phyloP scores from a whole-genome alignment of 2,888 invertebrate genomes.

The Parnassius mnemosyne region DNA sequence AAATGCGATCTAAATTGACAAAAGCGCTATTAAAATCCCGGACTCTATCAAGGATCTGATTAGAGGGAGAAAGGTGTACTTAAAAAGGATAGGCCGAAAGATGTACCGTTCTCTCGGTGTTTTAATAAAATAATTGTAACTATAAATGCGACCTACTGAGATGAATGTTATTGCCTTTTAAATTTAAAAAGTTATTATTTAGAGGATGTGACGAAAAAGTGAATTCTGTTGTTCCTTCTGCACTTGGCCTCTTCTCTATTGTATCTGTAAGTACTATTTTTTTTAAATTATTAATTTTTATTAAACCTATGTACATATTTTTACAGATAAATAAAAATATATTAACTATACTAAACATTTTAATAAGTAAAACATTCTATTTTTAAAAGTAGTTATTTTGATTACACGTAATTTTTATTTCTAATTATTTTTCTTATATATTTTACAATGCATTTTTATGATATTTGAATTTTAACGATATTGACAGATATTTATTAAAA shows the following conservation, averaged over 20 bases:
- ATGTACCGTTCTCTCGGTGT: conserved; percentile 29
- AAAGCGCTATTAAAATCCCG: conserved; percentile 32
- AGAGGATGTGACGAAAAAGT: conserved; percentile 15
- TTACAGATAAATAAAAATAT: background rate
- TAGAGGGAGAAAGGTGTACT: conserved; percentile 38
- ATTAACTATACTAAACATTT: too few species aligned
- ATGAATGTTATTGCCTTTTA: conserved; percentile 10
- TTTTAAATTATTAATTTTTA: background rate
- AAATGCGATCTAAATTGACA: conserved; percentile 35
- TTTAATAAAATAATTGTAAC: conserved; percentile 35
- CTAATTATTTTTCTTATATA: too few species aligned
- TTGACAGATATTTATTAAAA: too few species aligned
- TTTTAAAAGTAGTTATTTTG: too few species aligned
- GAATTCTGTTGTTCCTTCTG: conserved; percentile 5
- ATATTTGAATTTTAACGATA: too few species aligned
- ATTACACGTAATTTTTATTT: too few species aligned
- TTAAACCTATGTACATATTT: background rate
- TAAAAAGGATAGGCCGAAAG: conserved; percentile 39
- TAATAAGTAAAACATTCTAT: too few species aligned
- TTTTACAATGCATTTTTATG: too few species aligned
- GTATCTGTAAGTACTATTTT: conserved; percentile 6
- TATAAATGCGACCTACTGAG: conserved; percentile 21
- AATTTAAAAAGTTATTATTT: conserved; percentile 11
- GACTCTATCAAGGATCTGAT: conserved; percentile 40
- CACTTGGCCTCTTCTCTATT: background rate